Evolutionary conservation across 1,140 invertebrate species (phyloP).

Genomic region (Nasonia giraulti): DNA sequence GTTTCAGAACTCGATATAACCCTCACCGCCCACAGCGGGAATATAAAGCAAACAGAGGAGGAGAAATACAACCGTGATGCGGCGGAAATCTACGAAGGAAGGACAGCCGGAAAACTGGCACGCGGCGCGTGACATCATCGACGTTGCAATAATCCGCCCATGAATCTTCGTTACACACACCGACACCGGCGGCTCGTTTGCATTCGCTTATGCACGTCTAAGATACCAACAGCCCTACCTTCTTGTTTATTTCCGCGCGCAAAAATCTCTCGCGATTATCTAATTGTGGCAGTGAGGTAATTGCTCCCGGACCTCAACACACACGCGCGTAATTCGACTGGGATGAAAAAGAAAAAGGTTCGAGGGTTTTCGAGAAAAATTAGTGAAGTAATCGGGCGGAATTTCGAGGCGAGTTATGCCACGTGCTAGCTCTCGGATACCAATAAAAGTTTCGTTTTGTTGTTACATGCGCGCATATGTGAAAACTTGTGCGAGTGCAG

Average conservation of each 20-base stretch:
- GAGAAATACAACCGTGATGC: constrained; percentile 12
- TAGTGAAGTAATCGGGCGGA: neutral
- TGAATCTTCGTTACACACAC: neutral
- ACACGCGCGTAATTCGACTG: neutral
- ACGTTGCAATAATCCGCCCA: constrained; percentile 22
- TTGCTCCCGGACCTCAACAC: neutral
- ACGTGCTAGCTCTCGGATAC: neutral
- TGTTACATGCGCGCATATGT: neutral
- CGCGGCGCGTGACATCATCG: constrained; percentile 42
- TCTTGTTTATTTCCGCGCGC: neutral
- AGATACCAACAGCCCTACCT: neutral
- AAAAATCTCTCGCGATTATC: neutral
- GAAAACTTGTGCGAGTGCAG: neutral
- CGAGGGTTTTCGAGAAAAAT: neutral
- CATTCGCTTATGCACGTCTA: neutral
- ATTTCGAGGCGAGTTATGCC: neutral
- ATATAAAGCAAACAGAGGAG: no score
- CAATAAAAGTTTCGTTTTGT: neutral
- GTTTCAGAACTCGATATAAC: no score
- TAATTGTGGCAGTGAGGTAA: neutral
- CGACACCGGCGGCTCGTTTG: neutral
- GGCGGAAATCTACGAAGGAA: constrained; percentile 36
- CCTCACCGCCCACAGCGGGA: no score
- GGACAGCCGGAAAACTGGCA: constrained; percentile 44
- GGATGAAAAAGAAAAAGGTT: neutral